Percentiles rank a stretch among this genome's conserved stretches.
phyloP scores from a whole-genome alignment of 2,113 vertebrate species.

The Arizona elegans region DNA sequence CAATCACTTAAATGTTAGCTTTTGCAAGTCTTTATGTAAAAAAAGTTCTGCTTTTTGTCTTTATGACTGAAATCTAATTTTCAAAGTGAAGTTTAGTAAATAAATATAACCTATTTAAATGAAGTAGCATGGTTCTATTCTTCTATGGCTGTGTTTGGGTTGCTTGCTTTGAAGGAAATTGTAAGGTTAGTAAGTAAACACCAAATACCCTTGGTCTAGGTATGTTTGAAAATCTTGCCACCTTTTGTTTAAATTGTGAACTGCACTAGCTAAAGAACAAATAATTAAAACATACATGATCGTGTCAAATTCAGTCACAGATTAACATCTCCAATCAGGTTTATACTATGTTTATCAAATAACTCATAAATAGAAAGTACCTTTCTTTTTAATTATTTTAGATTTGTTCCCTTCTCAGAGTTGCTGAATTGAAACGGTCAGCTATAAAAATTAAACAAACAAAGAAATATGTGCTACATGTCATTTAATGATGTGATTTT shows the following conservation, averaged over 20 bases:
- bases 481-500: background rate
- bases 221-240: slow-evolving; percentile 58
- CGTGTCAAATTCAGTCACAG: background rate
- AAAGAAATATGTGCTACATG: background rate
- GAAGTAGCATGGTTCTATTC: background rate
- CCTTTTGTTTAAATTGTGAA: slow-evolving; percentile 64
- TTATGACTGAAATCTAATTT: background rate
- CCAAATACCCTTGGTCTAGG: slow-evolving; percentile 4
- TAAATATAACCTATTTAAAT: background rate
- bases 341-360: slow-evolving; percentile 1
- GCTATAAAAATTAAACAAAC: background rate
- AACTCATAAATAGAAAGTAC: background rate
- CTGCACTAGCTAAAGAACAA: slow-evolving; percentile 49
- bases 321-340: background rate
- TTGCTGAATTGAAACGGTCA: background rate
- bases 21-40: background rate
- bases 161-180: slow-evolving; percentile 1
- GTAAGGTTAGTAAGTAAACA: background rate
- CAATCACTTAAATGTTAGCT: background rate
- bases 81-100: background rate
- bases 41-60: background rate
- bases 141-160: background rate
- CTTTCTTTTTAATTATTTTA: background rate
- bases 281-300: background rate
- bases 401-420: background rate